These are phyloP conservation scores for Catocala sponsa DNA, from an alignment of 2,888 invertebrate species.

Conservation along the genomic window DNA sequence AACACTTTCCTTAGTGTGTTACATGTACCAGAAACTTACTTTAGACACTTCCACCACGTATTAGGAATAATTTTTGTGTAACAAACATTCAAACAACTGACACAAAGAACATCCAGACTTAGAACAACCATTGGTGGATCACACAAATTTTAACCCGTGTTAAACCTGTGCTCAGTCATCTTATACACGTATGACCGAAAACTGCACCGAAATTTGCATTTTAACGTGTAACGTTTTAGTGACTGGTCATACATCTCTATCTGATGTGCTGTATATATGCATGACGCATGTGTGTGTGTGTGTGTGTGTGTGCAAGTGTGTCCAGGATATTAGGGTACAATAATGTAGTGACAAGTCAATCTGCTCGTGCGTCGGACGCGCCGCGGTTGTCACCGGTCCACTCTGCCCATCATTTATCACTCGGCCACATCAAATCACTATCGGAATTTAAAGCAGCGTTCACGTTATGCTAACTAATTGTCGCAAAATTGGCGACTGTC, in stretches of 20 bases:
- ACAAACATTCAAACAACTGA: no score
- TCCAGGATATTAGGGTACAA: constrained; percentile 56
- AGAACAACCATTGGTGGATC: no score
- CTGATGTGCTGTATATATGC: constrained; percentile 26
- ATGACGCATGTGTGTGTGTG: neutral
- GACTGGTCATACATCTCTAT: constrained; percentile 24
- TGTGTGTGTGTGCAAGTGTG: neutral
- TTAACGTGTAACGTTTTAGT: no score
- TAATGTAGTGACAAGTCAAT: constrained; percentile 67
- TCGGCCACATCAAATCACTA: constrained; percentile 60
- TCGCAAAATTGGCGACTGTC: no score
- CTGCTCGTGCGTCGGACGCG: constrained; percentile 49
- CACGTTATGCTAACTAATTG: neutral
- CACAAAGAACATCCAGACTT: no score
- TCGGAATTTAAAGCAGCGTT: constrained; percentile 51
- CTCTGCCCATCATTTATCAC: constrained; percentile 58
- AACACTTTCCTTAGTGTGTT: neutral
- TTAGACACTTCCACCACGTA: no score
- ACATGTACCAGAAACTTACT: no score
- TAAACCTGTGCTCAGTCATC: no score
- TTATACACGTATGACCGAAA: no score
- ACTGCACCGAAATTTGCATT: no score
- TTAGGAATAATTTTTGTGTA: no score
- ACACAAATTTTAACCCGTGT: no score
- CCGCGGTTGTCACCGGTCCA: constrained; percentile 49